Evolutionary conservation across 2,888 invertebrate species (phyloP).

Genomic region (Drosophila subsilvestris): DNA sequence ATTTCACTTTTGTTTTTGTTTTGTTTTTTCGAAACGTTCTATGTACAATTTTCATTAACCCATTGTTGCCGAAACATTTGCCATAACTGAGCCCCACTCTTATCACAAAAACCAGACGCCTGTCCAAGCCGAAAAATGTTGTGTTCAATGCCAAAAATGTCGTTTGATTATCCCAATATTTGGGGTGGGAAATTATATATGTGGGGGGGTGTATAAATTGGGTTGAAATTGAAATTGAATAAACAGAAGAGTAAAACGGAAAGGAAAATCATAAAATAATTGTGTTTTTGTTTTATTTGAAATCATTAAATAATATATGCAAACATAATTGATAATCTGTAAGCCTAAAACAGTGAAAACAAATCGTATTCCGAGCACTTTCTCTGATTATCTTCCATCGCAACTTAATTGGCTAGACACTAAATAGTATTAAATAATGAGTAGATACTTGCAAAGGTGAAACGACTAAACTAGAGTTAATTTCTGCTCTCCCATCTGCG

Average conservation of each 20-base stretch:
- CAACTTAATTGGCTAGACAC: slow-evolving; percentile 33
- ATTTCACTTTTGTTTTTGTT: slow-evolving; percentile 20
- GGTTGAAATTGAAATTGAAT: slow-evolving; percentile 5
- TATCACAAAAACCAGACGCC: slow-evolving; percentile 77
- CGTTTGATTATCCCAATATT: slow-evolving; percentile 32
- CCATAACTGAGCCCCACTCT: slow-evolving; percentile 51
- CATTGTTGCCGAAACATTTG: slow-evolving; percentile 56
- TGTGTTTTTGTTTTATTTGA: slow-evolving; percentile 61
- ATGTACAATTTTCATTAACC: slow-evolving; percentile 47
- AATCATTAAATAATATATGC: slow-evolving; percentile 73
- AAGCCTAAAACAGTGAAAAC: slow-evolving; percentile 71
- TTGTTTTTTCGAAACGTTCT: slow-evolving; percentile 29
- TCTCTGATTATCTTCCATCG: slow-evolving; percentile 47
- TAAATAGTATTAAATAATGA: slow-evolving; percentile 65
- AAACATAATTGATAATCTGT: slow-evolving; percentile 61
- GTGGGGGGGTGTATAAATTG: background rate
- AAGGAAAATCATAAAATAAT: slow-evolving; percentile 38
- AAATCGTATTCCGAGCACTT: slow-evolving; percentile 53
- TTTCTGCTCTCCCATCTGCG: slow-evolving; percentile 24
- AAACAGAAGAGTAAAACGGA: slow-evolving; percentile 15
- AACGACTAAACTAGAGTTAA: slow-evolving; percentile 41
- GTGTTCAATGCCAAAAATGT: slow-evolving; percentile 52
- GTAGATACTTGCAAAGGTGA: slow-evolving; percentile 59
- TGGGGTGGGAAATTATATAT: slow-evolving; percentile 1
- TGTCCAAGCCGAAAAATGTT: slow-evolving; percentile 63